A percentile compares a stretch with the other conserved stretches of the same genome.
phyloP scores from a whole-genome alignment of 2,113 vertebrate genomes.

The Eurypyga helias region DNA sequence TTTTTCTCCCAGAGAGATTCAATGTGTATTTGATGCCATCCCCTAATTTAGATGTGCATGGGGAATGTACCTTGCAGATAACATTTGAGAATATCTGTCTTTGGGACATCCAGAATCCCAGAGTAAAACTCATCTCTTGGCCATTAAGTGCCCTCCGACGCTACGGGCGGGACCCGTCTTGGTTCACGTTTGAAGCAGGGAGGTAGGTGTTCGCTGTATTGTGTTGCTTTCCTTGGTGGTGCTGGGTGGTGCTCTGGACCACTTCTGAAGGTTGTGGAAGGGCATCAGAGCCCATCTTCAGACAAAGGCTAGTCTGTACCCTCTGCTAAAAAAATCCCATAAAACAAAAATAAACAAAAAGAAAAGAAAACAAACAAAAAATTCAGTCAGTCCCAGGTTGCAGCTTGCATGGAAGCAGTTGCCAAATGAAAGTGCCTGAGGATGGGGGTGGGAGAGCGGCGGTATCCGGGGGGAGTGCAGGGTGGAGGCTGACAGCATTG shows the following conservation, averaged over 20 bases:
- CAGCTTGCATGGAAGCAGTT: not conserved
- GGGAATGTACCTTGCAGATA: constrained; percentile 88
- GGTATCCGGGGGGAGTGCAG: not conserved
- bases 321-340: not conserved
- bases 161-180: constrained; percentile 83
- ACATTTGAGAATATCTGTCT: constrained; percentile 85
- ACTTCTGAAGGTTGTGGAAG: accelerated
- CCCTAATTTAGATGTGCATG: constrained; percentile 86
- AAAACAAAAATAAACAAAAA: too few relatives aligned
- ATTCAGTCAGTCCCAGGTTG: not conserved
- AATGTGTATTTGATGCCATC: constrained; percentile 89
- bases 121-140: constrained; percentile 84
- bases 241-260: not conserved
- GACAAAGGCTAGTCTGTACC: not conserved
- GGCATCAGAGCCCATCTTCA: not conserved
- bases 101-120: constrained; percentile 85
- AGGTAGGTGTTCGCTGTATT: constrained; percentile 60
- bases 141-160: constrained; percentile 83
- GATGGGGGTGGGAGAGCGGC: not conserved
- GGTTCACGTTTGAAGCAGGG: constrained; percentile 89
- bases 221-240: not conserved
- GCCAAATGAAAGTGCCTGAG: not conserved
- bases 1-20: constrained; percentile 88
- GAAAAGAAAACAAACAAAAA: not conserved
- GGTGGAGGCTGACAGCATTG: not conserved